Conservation (phyloP, 1,140 invertebrate genomes). For the Hyles euphorbiae region DNA sequence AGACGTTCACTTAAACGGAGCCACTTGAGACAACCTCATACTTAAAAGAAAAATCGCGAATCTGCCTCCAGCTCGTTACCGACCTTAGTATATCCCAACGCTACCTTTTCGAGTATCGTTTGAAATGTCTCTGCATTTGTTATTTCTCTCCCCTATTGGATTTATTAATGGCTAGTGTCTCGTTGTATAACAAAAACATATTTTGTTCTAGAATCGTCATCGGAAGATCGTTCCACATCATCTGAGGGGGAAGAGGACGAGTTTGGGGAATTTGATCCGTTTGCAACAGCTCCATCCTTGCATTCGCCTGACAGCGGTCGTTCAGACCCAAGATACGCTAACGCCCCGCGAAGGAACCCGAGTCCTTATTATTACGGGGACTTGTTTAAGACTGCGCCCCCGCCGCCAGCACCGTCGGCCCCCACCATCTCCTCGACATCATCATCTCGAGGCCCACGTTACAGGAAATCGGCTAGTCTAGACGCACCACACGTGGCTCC, state of each 20-base stretch:
- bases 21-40: conserved; percentile 54
- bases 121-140: background rate
- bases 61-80: conserved; percentile 38
- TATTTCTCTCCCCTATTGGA: no score
- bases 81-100: conserved; percentile 37
- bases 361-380: conserved; percentile 88
- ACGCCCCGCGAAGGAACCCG: conserved; percentile 79
- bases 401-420: conserved; percentile 46
- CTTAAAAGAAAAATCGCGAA: conserved; percentile 21
- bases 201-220: conserved; percentile 65
- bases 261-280: conserved; percentile 68
- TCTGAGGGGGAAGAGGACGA: conserved; percentile 66
- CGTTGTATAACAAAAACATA: background rate
- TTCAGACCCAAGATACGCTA: conserved; percentile 72
- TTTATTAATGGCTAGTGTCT: no score
- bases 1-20: conserved; percentile 50
- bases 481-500: conserved; percentile 78
- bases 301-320: conserved; percentile 68
- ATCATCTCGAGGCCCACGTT: conserved; percentile 59
- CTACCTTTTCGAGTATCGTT: conserved; percentile 20
- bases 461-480: conserved; percentile 80
- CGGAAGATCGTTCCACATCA: conserved; percentile 60
- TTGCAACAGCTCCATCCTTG: conserved; percentile 62
- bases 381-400: conserved; percentile 77
- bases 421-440: conserved; percentile 59